These are phyloP conservation scores for Siniperca scherzeri DNA, from an alignment of 2,797 vertebrate species.

Conservation along the genomic window DNA sequence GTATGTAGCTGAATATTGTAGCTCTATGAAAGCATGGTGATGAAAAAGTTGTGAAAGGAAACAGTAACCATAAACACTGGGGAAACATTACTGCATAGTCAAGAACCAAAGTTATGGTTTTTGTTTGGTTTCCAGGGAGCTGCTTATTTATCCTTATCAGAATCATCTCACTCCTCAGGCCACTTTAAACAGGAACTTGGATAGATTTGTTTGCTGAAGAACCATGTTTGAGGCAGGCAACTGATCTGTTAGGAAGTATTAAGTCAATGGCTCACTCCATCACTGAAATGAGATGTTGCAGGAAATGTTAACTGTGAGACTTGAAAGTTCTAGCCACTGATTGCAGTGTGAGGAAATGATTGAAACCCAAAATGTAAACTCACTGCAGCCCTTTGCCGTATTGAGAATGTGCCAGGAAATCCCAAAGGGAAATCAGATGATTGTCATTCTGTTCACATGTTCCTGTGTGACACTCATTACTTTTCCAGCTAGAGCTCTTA, in stretches of 20 bases:
- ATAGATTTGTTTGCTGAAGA: background rate
- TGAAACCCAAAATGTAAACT: slow-evolving; percentile 41
- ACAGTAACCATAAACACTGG: background rate
- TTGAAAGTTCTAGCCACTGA: slow-evolving; percentile 11
- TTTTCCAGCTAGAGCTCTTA: slow-evolving; percentile 32
- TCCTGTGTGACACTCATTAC: slow-evolving; percentile 36
- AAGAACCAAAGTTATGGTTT: background rate
- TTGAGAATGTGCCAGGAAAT: slow-evolving; percentile 31
- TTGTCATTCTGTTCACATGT: slow-evolving; percentile 62
- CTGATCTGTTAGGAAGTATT: background rate
- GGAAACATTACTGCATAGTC: background rate
- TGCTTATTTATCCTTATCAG: background rate
- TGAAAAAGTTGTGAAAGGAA: background rate
- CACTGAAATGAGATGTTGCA: slow-evolving; percentile 21
- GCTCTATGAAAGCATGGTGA: background rate
- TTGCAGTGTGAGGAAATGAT: slow-evolving; percentile 29
- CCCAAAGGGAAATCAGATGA: slow-evolving; percentile 29
- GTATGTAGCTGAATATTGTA: background rate
- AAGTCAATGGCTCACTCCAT: background rate
- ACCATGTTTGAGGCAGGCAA: background rate
- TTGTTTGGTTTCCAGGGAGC: background rate
- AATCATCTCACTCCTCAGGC: background rate
- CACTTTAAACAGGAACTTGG: slow-evolving; percentile 23
- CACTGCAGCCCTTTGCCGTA: slow-evolving; percentile 9
- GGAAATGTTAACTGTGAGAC: slow-evolving; percentile 23